phyloP scores from a whole-genome alignment of 2,113 vertebrate species.

The Neodon shergylaensis region DNA sequence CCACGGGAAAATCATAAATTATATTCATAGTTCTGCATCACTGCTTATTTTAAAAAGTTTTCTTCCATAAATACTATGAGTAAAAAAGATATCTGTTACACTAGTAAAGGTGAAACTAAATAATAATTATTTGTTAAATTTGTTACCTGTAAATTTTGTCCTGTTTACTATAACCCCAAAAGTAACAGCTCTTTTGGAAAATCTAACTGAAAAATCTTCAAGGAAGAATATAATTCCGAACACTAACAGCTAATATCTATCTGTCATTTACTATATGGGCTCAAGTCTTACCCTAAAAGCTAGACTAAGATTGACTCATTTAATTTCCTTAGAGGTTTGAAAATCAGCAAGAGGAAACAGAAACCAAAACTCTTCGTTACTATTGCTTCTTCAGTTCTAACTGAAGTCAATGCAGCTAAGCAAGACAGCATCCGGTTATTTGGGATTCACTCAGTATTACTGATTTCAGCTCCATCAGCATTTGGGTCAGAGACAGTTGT shows the following conservation, averaged over 20 bases:
- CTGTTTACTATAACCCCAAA: not conserved
- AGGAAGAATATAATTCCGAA: not conserved
- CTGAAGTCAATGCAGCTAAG: too few species aligned
- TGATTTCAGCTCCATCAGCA: too few species aligned
- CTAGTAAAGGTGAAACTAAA: constrained; percentile 32
- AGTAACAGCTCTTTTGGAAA: constrained; percentile 34
- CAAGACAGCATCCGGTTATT: too few species aligned
- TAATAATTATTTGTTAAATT: constrained; percentile 20
- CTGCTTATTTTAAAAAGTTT: constrained; percentile 45
- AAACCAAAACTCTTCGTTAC: not conserved
- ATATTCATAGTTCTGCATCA: not conserved
- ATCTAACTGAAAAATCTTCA: constrained; percentile 29
- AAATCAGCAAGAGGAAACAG: not conserved
- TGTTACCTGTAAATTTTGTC: constrained; percentile 47
- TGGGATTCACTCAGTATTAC: too few species aligned
- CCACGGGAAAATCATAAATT: constrained; percentile 54
- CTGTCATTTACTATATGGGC: not conserved
- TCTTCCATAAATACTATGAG: constrained; percentile 32
- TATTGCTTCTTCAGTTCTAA: not conserved
- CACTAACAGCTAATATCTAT: not conserved
- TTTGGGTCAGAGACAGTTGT: too few species aligned
- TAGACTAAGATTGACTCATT: constrained; percentile 14
- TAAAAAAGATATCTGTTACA: constrained; percentile 8
- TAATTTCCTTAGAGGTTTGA: not conserved
- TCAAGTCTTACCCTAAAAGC: not conserved